These are phyloP conservation scores for Pseudomyrmex pallidus DNA, from an alignment of 1,140 invertebrate genomes.

Conservation along the genomic window DNA sequence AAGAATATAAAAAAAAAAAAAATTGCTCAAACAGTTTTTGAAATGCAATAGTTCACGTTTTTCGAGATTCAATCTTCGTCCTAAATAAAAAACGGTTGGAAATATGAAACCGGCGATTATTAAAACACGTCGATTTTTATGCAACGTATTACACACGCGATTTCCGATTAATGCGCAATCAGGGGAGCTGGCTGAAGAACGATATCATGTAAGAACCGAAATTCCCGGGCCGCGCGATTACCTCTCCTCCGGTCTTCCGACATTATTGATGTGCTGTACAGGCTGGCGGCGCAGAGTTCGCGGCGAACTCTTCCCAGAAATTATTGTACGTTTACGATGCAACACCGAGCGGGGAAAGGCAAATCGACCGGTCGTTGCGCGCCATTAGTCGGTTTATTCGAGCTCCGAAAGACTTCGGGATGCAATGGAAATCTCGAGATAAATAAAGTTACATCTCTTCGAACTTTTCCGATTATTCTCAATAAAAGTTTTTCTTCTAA, in stretches of 20 bases:
- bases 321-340: constrained; percentile 31
- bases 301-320: constrained; percentile 28
- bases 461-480: background rate
- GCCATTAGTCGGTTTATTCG: constrained; percentile 8
- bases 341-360: background rate
- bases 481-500: too few species aligned
- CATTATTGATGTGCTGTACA: constrained; percentile 2
- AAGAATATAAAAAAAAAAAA: too few species aligned
- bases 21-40: background rate
- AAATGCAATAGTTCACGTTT: background rate
- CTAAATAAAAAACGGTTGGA: background rate
- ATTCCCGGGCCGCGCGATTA: constrained; percentile 4
- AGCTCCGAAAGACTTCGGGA: constrained; percentile 1
- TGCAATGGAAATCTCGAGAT: background rate
- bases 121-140: background rate
- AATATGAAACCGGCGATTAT: background rate
- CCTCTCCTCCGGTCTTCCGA: background rate
- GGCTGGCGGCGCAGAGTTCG: constrained; percentile 1
- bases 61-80: background rate
- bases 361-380: background rate
- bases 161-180: constrained; percentile 13
- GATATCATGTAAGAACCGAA: constrained; percentile 16
- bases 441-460: background rate
- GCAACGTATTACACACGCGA: background rate
- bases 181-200: background rate